These are phyloP conservation scores for Molossus alvarezi DNA, from an alignment of 2,797 vertebrate genomes.

Conservation along the genomic window DNA sequence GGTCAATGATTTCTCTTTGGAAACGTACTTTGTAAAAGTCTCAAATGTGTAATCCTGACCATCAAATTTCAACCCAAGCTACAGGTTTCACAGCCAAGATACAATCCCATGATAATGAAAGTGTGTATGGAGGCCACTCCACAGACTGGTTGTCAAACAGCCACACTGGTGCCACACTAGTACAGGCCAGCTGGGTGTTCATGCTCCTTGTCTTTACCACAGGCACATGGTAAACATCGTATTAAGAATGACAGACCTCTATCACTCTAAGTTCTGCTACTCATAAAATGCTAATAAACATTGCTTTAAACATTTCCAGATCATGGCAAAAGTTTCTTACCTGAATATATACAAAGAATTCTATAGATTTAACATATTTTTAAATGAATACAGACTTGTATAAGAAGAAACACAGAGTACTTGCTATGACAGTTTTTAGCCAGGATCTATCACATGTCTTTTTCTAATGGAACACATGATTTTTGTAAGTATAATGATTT, in stretches of 20 bases:
- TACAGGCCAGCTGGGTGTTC: slow-evolving; percentile 44
- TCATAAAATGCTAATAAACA: slow-evolving; percentile 81
- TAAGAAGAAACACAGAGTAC: slow-evolving; percentile 67
- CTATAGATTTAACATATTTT: slow-evolving; percentile 65
- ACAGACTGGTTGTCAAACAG: slow-evolving; percentile 58
- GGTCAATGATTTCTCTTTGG: slow-evolving; percentile 87
- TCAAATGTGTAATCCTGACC: slow-evolving; percentile 26
- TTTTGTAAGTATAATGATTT: slow-evolving; percentile 74
- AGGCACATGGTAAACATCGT: slow-evolving; percentile 81
- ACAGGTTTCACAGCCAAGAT: slow-evolving; percentile 66
- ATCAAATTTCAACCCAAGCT: slow-evolving; percentile 73
- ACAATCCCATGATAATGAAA: slow-evolving; percentile 77
- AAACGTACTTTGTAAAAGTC: slow-evolving; percentile 80
- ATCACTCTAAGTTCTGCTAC: slow-evolving; percentile 70
- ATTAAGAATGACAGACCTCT: slow-evolving; percentile 78
- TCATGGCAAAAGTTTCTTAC: slow-evolving; percentile 76
- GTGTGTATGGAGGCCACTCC: slow-evolving; percentile 16
- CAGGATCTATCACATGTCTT: slow-evolving; percentile 66
- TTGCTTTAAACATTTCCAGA: slow-evolving; percentile 83
- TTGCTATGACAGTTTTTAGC: slow-evolving; percentile 79
- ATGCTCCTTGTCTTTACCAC: slow-evolving; percentile 61
- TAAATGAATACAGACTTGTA: slow-evolving; percentile 76
- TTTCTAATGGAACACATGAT: slow-evolving; percentile 31
- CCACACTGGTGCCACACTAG: slow-evolving; percentile 48
- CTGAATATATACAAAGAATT: slow-evolving; percentile 78